Evolutionary conservation across 2,113 vertebrate species (phyloP), one percentile per base, ranked within the genome.

Genomic region (Bubo bubo): DNA sequence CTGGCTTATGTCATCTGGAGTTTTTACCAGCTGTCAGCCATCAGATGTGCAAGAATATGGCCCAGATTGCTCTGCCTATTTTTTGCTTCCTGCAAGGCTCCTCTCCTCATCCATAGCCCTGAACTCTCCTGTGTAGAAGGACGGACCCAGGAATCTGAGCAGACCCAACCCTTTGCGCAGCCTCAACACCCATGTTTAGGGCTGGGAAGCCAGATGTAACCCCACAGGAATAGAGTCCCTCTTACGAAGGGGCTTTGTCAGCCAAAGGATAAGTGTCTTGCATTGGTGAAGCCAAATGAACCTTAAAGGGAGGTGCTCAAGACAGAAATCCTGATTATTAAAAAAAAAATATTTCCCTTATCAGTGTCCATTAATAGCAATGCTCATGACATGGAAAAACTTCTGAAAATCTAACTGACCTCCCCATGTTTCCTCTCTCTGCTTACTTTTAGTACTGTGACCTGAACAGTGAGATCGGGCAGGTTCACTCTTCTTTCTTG

Each of bases 221-320:
- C 12, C 50, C 19, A 0, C 0, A 0, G 68, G 73, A 84, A 13
- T 4, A 3, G 59, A 47, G 56, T 30, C 7, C 18, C 41, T 28
- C 47, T 86, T 58, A 79, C 19, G 21, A 47, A 64, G 66, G 22
- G 8, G 1, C 5, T 75, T 85, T 63, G 56, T 74, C 62, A 55
- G 34, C 20, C 50, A 16, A 56, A 52, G 71, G 34, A 47, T 55
- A 22, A 72, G 32, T 1, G 1, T 52, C 58, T 59, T 37, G 26
- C 32, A 7, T 3, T 20, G 35, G 19, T 45, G 37, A 66, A 72
- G 28, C 34, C 45, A 75, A 94, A 71, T 6, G 28, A 62, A 6
- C 45, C 50, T 26, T 60, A 49, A 56, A 60, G 58, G 16, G 27
- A 75, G 1, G 9, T 30, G 37, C 14, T 72, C 1, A 41, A 55